These are phyloP conservation scores for Notamacropus eugenii DNA, from an alignment of 2,797 vertebrate species.

Conservation along the genomic window DNA sequence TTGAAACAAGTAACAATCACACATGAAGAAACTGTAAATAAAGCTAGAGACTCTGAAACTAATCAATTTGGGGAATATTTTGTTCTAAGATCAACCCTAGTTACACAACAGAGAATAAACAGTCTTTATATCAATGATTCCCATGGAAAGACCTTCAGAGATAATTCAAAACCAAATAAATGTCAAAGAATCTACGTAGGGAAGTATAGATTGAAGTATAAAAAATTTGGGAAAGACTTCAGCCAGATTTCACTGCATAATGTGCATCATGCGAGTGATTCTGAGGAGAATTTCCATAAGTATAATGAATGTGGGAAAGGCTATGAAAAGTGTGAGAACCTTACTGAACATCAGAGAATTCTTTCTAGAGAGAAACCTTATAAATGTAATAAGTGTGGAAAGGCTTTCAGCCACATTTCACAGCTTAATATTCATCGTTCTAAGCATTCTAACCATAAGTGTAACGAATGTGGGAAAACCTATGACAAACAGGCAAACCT, in stretches of 20 bases:
- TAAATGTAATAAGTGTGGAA: not conserved
- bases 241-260: not conserved
- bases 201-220: not conserved
- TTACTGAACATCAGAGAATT: not conserved
- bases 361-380: not conserved
- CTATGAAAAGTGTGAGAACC: not conserved
- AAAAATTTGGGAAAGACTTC: not conserved
- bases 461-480: conserved; percentile 68
- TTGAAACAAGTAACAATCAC: not conserved
- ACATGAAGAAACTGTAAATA: not conserved
- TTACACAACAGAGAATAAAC: not conserved
- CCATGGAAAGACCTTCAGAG: conserved; percentile 44
- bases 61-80: not conserved
- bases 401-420: not conserved
- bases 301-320: not conserved
- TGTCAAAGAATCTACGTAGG: conserved; percentile 60
- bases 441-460: conserved; percentile 63
- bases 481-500: conserved; percentile 68
- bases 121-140: not conserved
- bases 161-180: conserved; percentile 52
- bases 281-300: not conserved
- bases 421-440: not conserved
- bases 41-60: not conserved
- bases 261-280: not conserved
- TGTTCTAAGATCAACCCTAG: not conserved